A percentile compares a stretch with the other conserved stretches of the same genome.
Evolutionary conservation across 2,113 vertebrate species (phyloP).

Genomic region (Crypturellus undulatus): DNA sequence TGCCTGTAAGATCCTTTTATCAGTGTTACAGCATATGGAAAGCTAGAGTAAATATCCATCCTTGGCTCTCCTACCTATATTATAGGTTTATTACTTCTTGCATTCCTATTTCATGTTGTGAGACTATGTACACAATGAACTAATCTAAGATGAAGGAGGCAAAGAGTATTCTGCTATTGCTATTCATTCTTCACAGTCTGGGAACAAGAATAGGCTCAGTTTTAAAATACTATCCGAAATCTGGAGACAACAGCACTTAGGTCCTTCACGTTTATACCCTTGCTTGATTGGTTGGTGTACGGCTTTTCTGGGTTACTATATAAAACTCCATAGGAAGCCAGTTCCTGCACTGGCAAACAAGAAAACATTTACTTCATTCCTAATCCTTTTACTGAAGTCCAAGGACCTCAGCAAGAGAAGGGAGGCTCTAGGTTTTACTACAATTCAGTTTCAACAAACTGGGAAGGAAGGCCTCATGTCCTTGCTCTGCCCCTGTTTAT

Average conservation of each 20-base stretch:
- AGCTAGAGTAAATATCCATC: slow-evolving; percentile 7
- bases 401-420: background rate
- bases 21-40: slow-evolving; percentile 34
- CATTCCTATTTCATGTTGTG: slow-evolving; percentile 42
- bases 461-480: background rate
- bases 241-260: background rate
- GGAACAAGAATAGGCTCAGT: slow-evolving; percentile 7
- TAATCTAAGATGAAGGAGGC: background rate
- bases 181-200: slow-evolving; percentile 24
- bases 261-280: background rate
- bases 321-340: background rate
- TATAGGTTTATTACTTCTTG: slow-evolving; percentile 43
- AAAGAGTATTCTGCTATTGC: slow-evolving; percentile 16
- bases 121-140: background rate
- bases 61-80: slow-evolving; percentile 4
- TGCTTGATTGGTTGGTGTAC: background rate
- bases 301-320: background rate
- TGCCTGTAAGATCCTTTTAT: slow-evolving; percentile 40
- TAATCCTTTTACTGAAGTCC: background rate
- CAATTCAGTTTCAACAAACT: background rate
- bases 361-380: background rate
- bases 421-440: background rate
- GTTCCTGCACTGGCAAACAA: background rate
- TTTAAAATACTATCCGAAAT: slow-evolving; percentile 36
- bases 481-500: background rate